These are phyloP conservation scores for Drosophila pseudotalamancana DNA, from an alignment of 2,888 invertebrate species.

Conservation along the genomic window DNA sequence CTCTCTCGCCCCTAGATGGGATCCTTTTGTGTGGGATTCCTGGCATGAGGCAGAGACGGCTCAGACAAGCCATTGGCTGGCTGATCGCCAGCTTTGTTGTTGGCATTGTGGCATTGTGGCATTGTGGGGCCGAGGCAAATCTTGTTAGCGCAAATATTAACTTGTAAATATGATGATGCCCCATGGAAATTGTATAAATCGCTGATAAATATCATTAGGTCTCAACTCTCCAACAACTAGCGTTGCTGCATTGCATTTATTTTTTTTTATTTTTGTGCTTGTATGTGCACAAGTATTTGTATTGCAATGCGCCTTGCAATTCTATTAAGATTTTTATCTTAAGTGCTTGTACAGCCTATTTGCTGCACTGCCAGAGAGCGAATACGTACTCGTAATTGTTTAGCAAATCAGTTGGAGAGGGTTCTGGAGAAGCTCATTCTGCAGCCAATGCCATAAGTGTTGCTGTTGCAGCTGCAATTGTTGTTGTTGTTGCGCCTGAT, in stretches of 20 bases:
- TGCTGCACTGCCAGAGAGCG: slow-evolving; percentile 56
- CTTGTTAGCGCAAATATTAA: slow-evolving; percentile 84
- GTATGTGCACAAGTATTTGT: slow-evolving; percentile 45
- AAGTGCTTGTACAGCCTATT: slow-evolving; percentile 77
- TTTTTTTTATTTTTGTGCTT: slow-evolving; percentile 27
- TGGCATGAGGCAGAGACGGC: slow-evolving; percentile 22
- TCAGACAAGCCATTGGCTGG: slow-evolving; percentile 21
- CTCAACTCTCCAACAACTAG: slow-evolving; percentile 22
- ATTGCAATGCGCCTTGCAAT: slow-evolving; percentile 76
- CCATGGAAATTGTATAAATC: slow-evolving; percentile 80
- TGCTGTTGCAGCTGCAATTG: slow-evolving; percentile 24
- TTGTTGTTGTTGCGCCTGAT: slow-evolving; percentile 51
- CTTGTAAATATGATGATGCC: slow-evolving; percentile 83
- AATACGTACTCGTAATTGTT: slow-evolving; percentile 69
- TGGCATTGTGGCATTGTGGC: slow-evolving; percentile 36
- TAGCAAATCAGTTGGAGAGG: slow-evolving; percentile 76
- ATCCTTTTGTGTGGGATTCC: slow-evolving; percentile 73
- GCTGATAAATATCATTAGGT: slow-evolving; percentile 80
- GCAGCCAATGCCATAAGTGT: slow-evolving; percentile 43
- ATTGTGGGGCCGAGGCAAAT: slow-evolving; percentile 57
- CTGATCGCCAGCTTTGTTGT: slow-evolving; percentile 45
- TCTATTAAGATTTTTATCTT: slow-evolving; percentile 81
- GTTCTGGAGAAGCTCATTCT: slow-evolving; percentile 22
- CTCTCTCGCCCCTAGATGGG: slow-evolving; percentile 28
- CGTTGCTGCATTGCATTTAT: slow-evolving; percentile 31